Evolutionary conservation across 2,888 invertebrate species (phyloP), one percentile per base, ranked within the genome.

Genomic region (Acrocera orbiculus): DNA sequence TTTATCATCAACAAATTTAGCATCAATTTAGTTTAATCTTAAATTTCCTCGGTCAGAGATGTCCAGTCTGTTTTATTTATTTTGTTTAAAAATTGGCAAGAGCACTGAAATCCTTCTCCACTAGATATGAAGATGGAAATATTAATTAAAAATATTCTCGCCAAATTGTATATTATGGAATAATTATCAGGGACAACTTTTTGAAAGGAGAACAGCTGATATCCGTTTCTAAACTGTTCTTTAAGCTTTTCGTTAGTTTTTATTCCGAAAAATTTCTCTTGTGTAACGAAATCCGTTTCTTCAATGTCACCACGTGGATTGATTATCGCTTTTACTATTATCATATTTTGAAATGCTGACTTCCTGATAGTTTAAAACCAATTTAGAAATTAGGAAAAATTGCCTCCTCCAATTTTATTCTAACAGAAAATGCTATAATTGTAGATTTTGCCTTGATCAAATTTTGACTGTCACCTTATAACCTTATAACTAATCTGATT

Each of bases 271-370:
- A 29, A 11, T 29, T 29, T 8, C 29, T 29, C 29, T 29, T 29
- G 29, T 29, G 19, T 10, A 19, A 29, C 19, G 29, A 29, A 17
- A 29, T 29, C n/a, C 11, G 17, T 29, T 17, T 29, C 29, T 29
- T 29, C 29, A 16, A 29, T 29, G 29, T 29, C 17, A 19, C 16
- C 29, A 29, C 19, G 19, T 30, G 30, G 22, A 22, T 30, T 30
- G 20, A 30, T 30, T 30, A 30, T 30, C 20, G 22, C 22, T 15
- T 10, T 22, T 30, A 23, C 13, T 30, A 30, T 30, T 29, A 30
- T 6, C 22, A 30, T 22, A 30, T 14, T 22, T 29, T 29, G 29
- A 29, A 29, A 29, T 19, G 19, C 19, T 19, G 19, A 19, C 29
- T 29, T 29, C 29, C 29, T 19, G 16, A 11, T 19, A 29, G 29